phyloP scores from a whole-genome alignment of 2,888 invertebrate genomes.

The Anodontia alba region DNA sequence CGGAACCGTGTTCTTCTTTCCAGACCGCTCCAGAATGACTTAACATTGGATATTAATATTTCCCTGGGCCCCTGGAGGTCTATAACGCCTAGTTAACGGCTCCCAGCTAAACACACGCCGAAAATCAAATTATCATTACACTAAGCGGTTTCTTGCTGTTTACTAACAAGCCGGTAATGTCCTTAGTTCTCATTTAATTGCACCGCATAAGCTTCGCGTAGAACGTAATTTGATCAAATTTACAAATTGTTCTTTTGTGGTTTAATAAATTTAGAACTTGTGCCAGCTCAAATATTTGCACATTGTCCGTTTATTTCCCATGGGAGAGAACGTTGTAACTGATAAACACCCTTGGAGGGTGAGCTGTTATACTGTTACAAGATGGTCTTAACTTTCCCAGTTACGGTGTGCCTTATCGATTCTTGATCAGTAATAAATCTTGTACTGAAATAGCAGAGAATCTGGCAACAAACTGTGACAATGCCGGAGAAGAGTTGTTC shows the following conservation, averaged over 20 bases:
- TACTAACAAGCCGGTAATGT: slow-evolving; percentile 58
- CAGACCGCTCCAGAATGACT: neutral
- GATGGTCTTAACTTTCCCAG: neutral
- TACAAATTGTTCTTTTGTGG: slow-evolving; percentile 67
- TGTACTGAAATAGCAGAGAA: neutral
- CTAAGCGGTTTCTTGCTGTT: slow-evolving; percentile 54
- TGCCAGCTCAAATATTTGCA: slow-evolving; percentile 61
- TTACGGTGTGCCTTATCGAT: neutral
- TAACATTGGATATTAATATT: slow-evolving; percentile 2
- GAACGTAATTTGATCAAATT: slow-evolving; percentile 61
- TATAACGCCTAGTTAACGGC: slow-evolving; percentile 14
- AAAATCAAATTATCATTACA: slow-evolving; percentile 58
- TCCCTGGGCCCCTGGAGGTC: neutral
- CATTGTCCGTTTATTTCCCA: slow-evolving; percentile 61
- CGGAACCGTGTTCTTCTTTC: neutral
- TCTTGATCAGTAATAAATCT: neutral
- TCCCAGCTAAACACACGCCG: slow-evolving; percentile 32
- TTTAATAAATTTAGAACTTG: slow-evolving; percentile 45
- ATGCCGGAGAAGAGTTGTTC: too few relatives aligned
- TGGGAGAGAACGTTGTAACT: slow-evolving; percentile 46
- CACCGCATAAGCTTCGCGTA: slow-evolving; percentile 59
- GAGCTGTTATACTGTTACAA: slow-evolving; percentile 15
- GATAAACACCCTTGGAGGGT: slow-evolving; percentile 32
- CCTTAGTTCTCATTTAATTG: slow-evolving; percentile 57
- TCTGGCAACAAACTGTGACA: neutral